Conservation (phyloP, 2,113 vertebrate genomes). For the Gasterosteus aculeatus region DNA sequence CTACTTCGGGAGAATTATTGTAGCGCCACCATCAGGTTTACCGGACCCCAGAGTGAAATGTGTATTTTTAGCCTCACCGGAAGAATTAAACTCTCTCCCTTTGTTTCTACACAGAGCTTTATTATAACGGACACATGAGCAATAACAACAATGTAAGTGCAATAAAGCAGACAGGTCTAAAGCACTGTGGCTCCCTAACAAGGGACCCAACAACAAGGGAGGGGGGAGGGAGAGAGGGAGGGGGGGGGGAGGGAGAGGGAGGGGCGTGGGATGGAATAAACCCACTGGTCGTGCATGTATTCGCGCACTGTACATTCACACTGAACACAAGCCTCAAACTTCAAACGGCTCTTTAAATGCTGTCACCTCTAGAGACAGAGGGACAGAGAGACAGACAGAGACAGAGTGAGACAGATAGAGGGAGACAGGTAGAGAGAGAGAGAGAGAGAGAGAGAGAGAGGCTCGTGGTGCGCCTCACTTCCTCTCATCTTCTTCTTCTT, state of each 20-base stretch:
- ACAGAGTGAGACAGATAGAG: background rate
- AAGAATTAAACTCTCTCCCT: too few species aligned
- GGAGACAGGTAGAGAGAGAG: background rate
- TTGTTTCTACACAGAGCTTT: too few species aligned
- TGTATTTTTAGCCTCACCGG: too few species aligned
- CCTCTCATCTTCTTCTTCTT: slow-evolving; percentile 7
- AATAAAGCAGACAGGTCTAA: too few species aligned
- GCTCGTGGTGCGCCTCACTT: slow-evolving; percentile 42
- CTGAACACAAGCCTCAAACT: background rate
- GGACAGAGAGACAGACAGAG: background rate
- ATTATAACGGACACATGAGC: too few species aligned
- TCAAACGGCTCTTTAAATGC: background rate
- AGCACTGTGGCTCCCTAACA: too few species aligned
- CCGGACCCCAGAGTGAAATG: too few species aligned
- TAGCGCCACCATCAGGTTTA: too few species aligned
- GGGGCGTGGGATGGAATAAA: background rate
- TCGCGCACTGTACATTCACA: background rate
- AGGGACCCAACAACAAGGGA: too few species aligned
- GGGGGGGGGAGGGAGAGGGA: background rate
- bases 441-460: background rate
- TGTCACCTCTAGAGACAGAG: background rate
- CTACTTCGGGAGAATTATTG: too few species aligned
- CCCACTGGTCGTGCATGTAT: background rate
- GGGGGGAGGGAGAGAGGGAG: background rate
- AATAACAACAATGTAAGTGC: too few species aligned